Base-by-base conservation (phyloP, 2,797 vertebrate genomes). In the Melanotaenia boesemani region DNA sequence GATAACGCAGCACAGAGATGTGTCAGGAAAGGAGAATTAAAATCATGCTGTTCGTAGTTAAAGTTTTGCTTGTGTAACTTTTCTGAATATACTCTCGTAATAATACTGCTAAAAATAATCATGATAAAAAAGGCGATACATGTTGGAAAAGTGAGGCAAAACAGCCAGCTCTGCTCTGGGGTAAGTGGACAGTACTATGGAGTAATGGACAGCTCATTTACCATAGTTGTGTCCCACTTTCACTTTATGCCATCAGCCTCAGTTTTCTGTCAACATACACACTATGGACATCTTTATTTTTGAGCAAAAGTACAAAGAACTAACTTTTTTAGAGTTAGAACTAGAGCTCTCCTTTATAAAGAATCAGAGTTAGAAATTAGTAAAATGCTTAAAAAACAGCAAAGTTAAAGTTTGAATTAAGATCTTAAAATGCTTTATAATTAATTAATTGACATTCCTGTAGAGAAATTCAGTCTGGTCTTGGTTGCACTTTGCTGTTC, bases 381-480 rank as follows among this genome's bases (percentile, higher is more conserved):
- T 55, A 37, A 22, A n/a, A 32, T 10, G 46, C 63, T 44, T 65
- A 26, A 67, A 78, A 64, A 67, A 28, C 46, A 11, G 12, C 10
- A 18, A 44, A 8, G 16, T 70, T 52, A n/a, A 32, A 61, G 10
- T 7, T 59, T 39, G 20, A 72, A 76, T 71, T 15, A 67, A 61
- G 48, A 41, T n/a, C 55, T 55, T 6, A 5, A 5, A n/a, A 11
- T 16, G 13, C 65, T 67, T 66, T 69, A 50, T 70, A 3, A 62
- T 36, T 37, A 46, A 46, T 66, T 48, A 5, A 15, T 30, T 69
- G 60, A 55, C 80, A 46, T 56, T 72, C 69, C 16, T 67, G 24
- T 50, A n/a, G n/a, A 83, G 59, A 48, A 80, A 78, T 56, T 75
- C 44, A 72, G 74, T 77, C 76, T 57, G 70, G 16, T 64, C 59